Base-by-base conservation (phyloP, 2,797 vertebrate genomes). In the Phaenicophaeus curvirostris region DNA sequence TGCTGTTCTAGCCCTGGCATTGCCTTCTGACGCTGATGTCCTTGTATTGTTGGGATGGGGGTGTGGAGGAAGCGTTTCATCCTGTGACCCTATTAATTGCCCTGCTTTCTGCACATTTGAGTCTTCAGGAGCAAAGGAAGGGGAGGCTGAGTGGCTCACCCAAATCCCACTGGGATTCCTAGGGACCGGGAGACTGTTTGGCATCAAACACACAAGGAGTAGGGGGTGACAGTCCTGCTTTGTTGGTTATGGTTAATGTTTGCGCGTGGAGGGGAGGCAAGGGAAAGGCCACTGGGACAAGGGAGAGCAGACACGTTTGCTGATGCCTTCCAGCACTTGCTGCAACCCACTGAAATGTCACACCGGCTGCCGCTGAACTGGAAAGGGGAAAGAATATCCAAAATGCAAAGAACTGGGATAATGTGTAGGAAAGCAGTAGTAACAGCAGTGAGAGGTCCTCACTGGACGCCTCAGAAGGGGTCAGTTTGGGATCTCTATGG, bases 51-150 rank as follows among this genome's bases (percentile, higher is more conserved):
- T 30, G 78, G 13, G 69, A 3, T 6, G 58, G 30, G 31, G 25
- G 9, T 41, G 13, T 9, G 10, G 33, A 3, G 33, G 66, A 51
- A 4, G 33, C 6, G 0, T 28, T 59, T 17, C 24, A 13, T 54
- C 41, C 23, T 2, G 5, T 12, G 17, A 4, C 50, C 68, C 46
- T 33, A 18, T 8, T 27, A 6, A 6, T 15, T 11, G 20, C 19
- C 1, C 7, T 4, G 63, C 51, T 71, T 20, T 15, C 46, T 19
- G n/a, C 39, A 3, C 16, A 0, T 51, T 9, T 5, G 19, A 9
- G 6, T 46, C 69, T 37, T 16, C 9, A 30, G 57, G 62, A 69
- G 39, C 41, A n/a, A 24, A n/a, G 41, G 28, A 24, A 15, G 37
- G 50, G 41, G 48, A 33, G 15, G 4, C n/a, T 1, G 39, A 48